Evolutionary conservation across 35 echinoderm and acorn worm genomes (phyloP).

Genomic region (Lytechinus variegatus): DNA sequence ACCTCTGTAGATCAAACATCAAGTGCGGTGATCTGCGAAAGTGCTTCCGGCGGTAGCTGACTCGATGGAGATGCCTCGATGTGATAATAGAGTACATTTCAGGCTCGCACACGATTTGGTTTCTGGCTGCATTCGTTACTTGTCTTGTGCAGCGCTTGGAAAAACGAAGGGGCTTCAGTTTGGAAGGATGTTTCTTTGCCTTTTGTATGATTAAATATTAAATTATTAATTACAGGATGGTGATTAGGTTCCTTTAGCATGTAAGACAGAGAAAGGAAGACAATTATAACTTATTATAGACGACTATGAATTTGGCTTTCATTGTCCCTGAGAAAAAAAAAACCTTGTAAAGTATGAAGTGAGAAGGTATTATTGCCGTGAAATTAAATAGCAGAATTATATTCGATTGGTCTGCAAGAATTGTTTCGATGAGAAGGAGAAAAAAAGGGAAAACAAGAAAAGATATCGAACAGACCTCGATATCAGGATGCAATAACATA

Average conservation of each 20-base stretch:
- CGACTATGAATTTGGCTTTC: no score
- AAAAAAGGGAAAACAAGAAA: not conserved
- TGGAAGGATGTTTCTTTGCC: not conserved
- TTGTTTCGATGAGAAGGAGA: not conserved
- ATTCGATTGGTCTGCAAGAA: no score
- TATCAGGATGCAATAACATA: not conserved
- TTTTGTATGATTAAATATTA: not conserved
- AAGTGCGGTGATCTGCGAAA: conserved; percentile 16
- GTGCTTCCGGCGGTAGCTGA: conserved; percentile 6
- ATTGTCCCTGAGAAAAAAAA: no score
- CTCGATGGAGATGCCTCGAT: not conserved
- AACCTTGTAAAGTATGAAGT: no score
- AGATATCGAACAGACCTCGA: not conserved
- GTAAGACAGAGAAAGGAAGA: no score
- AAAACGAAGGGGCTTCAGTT: not conserved
- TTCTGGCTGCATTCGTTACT: not conserved
- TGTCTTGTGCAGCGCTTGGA: not conserved
- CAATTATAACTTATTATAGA: no score
- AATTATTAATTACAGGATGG: no score
- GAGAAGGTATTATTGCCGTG: no score
- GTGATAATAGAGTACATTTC: not conserved
- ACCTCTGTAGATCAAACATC: conserved; percentile 12
- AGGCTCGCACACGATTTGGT: not conserved
- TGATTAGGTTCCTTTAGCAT: no score
- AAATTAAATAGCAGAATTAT: no score